Evolutionary conservation across 1,140 invertebrate species (phyloP).

Genomic region (Zaprionus camerounensis): DNA sequence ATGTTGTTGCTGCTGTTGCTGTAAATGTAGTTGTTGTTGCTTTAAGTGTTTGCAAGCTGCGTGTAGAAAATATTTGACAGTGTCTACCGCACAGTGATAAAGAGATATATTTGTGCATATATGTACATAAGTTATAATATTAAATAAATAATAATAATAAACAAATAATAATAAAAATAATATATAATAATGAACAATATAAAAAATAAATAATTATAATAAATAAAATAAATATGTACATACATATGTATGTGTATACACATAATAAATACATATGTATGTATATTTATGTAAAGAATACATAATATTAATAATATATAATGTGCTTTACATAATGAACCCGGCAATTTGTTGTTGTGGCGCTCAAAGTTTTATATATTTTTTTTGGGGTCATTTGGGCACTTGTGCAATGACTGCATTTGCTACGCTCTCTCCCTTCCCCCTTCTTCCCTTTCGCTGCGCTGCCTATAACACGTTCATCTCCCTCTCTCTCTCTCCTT

Average conservation of each 20-base stretch:
- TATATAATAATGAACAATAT: too few relatives aligned
- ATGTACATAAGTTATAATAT: background rate
- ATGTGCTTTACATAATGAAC: background rate
- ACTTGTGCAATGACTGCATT: slow-evolving; percentile 50
- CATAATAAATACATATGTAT: too few relatives aligned
- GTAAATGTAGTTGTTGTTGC: background rate
- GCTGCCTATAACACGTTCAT: background rate
- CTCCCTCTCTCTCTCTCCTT: too few relatives aligned
- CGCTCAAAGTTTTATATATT: background rate
- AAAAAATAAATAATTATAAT: too few relatives aligned
- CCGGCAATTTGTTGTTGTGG: background rate
- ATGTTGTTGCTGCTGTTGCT: background rate
- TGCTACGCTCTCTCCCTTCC: slow-evolving; percentile 7
- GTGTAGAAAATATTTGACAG: slow-evolving; percentile 4
- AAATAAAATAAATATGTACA: too few relatives aligned
- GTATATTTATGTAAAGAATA: background rate
- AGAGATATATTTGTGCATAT: too few relatives aligned
- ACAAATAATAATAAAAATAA: too few relatives aligned
- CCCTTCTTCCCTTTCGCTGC: background rate
- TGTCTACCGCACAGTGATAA: background rate
- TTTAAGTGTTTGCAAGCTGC: background rate
- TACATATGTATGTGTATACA: too few relatives aligned
- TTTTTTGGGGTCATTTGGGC: slow-evolving; percentile 30
- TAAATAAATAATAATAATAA: too few relatives aligned
- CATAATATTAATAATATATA: background rate